phyloP scores from a whole-genome alignment of 2,797 vertebrate genomes.

The Eutrigla gurnardus region DNA sequence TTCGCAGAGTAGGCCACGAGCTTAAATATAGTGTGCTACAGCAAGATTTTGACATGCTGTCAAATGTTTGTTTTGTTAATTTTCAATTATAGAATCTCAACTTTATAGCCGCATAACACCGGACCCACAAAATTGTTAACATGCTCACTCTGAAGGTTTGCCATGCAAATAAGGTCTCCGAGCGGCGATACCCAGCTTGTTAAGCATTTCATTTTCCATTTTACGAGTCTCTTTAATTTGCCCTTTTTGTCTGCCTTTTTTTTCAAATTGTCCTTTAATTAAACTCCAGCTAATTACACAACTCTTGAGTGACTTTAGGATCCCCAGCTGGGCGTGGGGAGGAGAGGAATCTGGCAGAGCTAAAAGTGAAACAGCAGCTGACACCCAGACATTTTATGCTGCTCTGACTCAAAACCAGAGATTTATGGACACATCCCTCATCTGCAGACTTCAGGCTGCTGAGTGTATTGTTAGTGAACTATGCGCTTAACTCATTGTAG shows the following conservation, averaged over 20 bases:
- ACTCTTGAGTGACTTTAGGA: constrained; percentile 72
- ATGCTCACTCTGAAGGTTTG: constrained; percentile 50
- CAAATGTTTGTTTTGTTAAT: constrained; percentile 44
- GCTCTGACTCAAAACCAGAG: constrained; percentile 56
- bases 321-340: constrained; percentile 66
- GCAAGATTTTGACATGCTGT: constrained; percentile 13
- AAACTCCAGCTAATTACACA: constrained; percentile 81
- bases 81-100: constrained; percentile 63
- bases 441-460: constrained; percentile 29
- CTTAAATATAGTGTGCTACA: constrained; percentile 12
- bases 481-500: neutral
- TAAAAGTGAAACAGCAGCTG: constrained; percentile 76
- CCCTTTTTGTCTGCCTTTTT: constrained; percentile 70
- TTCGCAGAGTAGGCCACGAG: neutral
- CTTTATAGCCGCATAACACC: constrained; percentile 44
- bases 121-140: constrained; percentile 58
- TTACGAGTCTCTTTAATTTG: constrained; percentile 81
- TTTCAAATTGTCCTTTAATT: constrained; percentile 80
- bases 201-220: constrained; percentile 81
- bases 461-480: neutral
- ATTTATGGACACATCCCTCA: constrained; percentile 52
- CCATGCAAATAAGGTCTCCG: constrained; percentile 63
- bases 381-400: constrained; percentile 72
- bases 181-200: constrained; percentile 72
- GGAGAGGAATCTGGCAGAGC: constrained; percentile 60